phyloP scores from a whole-genome alignment of 1,140 invertebrate genomes.

The Pogonognathellus flavescens region DNA sequence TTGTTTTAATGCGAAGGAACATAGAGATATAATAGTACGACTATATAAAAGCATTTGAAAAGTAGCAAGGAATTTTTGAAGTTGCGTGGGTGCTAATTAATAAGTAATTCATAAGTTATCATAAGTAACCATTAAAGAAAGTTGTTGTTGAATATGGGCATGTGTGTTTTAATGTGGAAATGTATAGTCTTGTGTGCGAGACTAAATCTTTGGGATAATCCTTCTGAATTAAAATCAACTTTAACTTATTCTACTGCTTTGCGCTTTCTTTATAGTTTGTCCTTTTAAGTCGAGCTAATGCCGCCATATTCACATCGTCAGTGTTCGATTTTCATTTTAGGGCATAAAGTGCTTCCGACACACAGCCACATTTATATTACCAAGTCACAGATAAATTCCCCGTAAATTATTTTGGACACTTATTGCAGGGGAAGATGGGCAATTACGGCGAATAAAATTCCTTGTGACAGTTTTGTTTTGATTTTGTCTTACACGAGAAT shows the following conservation, averaged over 20 bases:
- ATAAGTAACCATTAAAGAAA: constrained; percentile 37
- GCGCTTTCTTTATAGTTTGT: constrained; percentile 46
- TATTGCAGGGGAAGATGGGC: constrained; percentile 19
- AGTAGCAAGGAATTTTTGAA: constrained; percentile 32
- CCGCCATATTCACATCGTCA: constrained; percentile 40
- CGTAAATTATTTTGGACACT: constrained; percentile 41
- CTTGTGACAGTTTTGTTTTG: constrained; percentile 42
- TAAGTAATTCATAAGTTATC: constrained; percentile 39
- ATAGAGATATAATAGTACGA: too few relatives aligned
- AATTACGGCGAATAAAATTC: constrained; percentile 29
- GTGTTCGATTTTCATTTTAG: constrained; percentile 45
- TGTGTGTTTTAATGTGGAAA: neutral
- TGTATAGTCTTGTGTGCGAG: neutral
- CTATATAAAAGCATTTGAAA: constrained; percentile 1
- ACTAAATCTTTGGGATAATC: constrained; percentile 16
- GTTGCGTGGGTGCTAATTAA: constrained; percentile 41
- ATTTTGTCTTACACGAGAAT: constrained; percentile 10
- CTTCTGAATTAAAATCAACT: constrained; percentile 45
- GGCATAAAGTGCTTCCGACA: constrained; percentile 47
- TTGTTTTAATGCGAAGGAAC: too few relatives aligned
- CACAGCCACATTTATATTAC: constrained; percentile 25
- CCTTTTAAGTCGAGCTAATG: constrained; percentile 34
- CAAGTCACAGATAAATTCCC: constrained; percentile 31
- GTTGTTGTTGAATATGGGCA: constrained; percentile 1
- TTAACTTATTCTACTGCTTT: constrained; percentile 13